A percentile compares a stretch with the other conserved stretches of the same genome.
phyloP scores from a whole-genome alignment of 2,797 vertebrate genomes.

The Acrossocheilus fasciatus region DNA sequence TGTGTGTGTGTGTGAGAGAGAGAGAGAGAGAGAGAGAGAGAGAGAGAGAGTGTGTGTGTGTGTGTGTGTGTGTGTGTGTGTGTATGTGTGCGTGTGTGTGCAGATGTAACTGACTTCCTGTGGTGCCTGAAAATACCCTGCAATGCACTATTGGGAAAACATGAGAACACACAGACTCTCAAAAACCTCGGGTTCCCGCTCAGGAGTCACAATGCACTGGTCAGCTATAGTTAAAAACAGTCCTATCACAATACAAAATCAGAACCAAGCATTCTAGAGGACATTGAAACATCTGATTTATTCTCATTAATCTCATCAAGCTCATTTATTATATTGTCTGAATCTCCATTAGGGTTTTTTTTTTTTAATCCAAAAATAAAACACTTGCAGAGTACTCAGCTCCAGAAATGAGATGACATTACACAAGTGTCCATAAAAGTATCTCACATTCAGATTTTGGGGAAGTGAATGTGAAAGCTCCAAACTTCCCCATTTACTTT shows the following conservation, averaged over 20 bases:
- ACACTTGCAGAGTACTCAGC: conserved; percentile 13
- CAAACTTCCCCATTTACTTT: conserved; percentile 63
- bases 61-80: conserved; percentile 44
- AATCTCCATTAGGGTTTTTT: neutral
- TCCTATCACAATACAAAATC: neutral
- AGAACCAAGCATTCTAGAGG: neutral
- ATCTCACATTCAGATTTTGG: conserved; percentile 55
- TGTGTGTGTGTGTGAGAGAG: conserved; percentile 46
- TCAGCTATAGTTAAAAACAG: neutral
- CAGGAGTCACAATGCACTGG: conserved; percentile 14
- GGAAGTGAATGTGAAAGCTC: conserved; percentile 70
- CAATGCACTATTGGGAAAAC: conserved; percentile 62
- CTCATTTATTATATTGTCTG: too few species aligned
- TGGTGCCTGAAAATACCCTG: conserved; percentile 63
- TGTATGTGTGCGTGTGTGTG: conserved; percentile 47
- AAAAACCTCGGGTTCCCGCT: conserved; percentile 29
- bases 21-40: too few species aligned
- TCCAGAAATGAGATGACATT: conserved; percentile 44
- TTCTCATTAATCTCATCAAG: neutral
- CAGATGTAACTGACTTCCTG: conserved; percentile 67
- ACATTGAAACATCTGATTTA: neutral
- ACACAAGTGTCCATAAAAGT: conserved; percentile 47
- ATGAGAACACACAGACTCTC: conserved; percentile 37
- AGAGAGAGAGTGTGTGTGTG: conserved; percentile 18
- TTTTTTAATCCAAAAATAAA: neutral